Evolutionary conservation across 2,113 vertebrate species (phyloP).

Genomic region (Tragelaphus strepsiceros): DNA sequence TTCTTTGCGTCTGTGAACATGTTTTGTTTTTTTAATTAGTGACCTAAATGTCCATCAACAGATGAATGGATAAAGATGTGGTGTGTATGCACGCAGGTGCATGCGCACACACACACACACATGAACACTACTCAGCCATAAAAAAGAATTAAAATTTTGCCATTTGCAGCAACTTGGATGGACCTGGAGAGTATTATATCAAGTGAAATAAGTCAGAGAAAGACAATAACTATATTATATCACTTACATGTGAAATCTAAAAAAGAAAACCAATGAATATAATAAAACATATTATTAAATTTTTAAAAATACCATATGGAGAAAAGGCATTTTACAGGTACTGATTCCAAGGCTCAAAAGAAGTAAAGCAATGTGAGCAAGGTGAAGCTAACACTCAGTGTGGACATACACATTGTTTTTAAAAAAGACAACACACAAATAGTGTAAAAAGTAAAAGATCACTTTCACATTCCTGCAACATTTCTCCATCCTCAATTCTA

Average conservation of each 20-base stretch:
- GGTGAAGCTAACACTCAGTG: not conserved
- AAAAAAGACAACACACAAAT: constrained; percentile 20
- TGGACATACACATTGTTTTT: not conserved
- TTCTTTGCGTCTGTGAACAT: not conserved
- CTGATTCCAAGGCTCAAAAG: not conserved
- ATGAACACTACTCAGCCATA: not conserved
- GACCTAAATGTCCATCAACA: not conserved
- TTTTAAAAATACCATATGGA: not conserved
- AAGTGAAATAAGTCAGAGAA: not conserved
- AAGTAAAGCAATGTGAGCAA: not conserved
- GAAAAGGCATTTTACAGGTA: not conserved
- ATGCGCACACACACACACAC: not conserved
- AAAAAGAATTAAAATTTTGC: not conserved
- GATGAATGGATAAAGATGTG: not conserved
- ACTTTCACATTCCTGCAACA: not conserved
- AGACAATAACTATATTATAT: not conserved
- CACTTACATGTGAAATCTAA: not conserved
- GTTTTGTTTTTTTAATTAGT: not conserved
- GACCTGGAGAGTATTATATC: not conserved
- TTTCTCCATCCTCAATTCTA: not conserved
- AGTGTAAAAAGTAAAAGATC: not conserved
- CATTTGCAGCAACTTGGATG: not conserved
- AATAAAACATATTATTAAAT: not conserved
- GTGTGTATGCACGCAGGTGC: not conserved
- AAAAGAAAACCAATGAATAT: not conserved